A percentile compares a stretch with the other conserved stretches of the same genome.
Evolutionary conservation across 2,113 vertebrate genomes (phyloP).

Genomic region (Gymnarchus niloticus): DNA sequence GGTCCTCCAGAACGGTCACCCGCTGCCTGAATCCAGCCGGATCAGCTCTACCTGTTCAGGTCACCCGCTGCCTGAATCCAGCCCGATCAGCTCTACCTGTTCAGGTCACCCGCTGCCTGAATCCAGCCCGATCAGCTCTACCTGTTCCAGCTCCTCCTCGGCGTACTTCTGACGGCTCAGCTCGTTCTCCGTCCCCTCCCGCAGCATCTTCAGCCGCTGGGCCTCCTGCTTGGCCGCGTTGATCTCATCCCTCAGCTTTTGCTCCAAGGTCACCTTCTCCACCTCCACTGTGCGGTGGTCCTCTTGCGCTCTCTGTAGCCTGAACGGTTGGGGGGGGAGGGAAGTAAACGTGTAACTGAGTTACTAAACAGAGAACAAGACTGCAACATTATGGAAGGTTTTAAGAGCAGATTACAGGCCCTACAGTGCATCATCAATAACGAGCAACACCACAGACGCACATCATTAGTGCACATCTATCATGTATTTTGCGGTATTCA

Average conservation of each 20-base stretch:
- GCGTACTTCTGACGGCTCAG: conserved; percentile 84
- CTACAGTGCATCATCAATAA: background rate
- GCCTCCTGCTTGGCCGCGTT: conserved; percentile 82
- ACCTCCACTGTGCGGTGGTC: conserved; percentile 84
- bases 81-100: no score
- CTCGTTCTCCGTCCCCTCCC: conserved; percentile 81
- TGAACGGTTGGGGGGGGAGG: conserved; percentile 36
- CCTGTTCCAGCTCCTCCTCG: conserved; percentile 92
- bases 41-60: no score
- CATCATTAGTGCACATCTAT: background rate
- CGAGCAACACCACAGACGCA: background rate
- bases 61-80: no score
- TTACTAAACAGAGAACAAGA: background rate
- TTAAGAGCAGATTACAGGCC: background rate
- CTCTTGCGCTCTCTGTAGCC: conserved; percentile 87
- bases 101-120: no score
- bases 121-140: no score
- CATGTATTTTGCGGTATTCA: no score
- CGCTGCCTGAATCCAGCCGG: no score
- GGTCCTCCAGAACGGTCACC: background rate
- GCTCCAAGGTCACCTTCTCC: conserved; percentile 87
- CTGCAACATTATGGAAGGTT: background rate
- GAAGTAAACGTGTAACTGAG: background rate
- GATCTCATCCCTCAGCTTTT: conserved; percentile 83
- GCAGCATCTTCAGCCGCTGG: conserved; percentile 71